Percentiles rank a stretch among this genome's conserved stretches.
Conservation (phyloP, 2,797 vertebrate species). For the Anguilla megastoma region DNA sequence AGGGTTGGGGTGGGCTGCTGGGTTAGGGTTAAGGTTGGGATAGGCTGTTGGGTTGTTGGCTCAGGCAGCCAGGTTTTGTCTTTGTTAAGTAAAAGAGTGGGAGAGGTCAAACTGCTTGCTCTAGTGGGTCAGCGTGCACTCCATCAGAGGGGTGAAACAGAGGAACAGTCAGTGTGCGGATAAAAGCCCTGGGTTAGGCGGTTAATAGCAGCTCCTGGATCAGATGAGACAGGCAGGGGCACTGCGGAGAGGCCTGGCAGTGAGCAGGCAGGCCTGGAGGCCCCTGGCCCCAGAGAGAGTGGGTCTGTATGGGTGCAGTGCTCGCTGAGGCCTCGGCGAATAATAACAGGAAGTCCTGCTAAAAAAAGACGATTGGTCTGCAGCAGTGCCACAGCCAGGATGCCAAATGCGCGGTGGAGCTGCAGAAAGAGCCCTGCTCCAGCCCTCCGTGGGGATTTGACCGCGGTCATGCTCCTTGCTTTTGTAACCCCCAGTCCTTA, state of each 20-base stretch:
- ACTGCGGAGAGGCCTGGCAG: constrained; percentile 23
- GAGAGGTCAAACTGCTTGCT: background rate
- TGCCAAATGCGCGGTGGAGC: constrained; percentile 37
- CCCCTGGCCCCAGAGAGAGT: constrained; percentile 33
- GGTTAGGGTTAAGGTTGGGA: no score
- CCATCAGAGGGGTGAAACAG: constrained; percentile 43
- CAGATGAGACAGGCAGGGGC: constrained; percentile 37
- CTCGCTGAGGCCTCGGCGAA: constrained; percentile 11
- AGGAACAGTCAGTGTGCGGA: constrained; percentile 48
- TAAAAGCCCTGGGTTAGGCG: constrained; percentile 53
- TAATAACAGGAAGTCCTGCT: background rate
- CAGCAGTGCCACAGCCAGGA: background rate
- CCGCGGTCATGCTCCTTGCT: constrained; percentile 27
- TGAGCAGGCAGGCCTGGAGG: constrained; percentile 29
- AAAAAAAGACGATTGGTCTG: constrained; percentile 10
- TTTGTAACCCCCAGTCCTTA: constrained; percentile 23
- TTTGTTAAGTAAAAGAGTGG: constrained; percentile 62
- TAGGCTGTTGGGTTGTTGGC: no score
- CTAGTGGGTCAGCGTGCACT: constrained; percentile 46
- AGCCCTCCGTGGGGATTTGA: constrained; percentile 30
- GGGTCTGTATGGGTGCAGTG: background rate
- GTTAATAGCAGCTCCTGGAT: constrained; percentile 48
- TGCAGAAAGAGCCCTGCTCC: constrained; percentile 33
- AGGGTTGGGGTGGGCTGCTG: no score
- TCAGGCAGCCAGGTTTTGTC: constrained; percentile 48